Evolutionary conservation across 2,888 invertebrate species (phyloP).

Genomic region (Microctonus brassicae): DNA sequence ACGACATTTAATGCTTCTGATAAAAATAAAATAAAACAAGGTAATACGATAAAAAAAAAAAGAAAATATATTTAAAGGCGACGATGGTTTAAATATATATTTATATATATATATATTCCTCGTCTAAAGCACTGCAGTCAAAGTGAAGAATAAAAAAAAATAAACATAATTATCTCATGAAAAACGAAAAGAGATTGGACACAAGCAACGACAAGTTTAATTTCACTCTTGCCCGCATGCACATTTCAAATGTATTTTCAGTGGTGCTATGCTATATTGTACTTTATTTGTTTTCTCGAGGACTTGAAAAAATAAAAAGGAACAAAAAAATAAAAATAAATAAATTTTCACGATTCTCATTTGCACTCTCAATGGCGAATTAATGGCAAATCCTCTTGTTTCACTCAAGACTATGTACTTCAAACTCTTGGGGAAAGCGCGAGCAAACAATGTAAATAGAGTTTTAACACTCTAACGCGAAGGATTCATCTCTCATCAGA

Average conservation of each 20-base stretch:
- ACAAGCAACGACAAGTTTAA: neutral
- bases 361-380: slow-evolving; percentile 26
- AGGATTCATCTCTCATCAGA: slow-evolving; percentile 14
- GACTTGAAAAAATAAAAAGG: neutral
- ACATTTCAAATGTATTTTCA: neutral
- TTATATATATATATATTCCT: neutral
- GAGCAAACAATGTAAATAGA: slow-evolving; percentile 17
- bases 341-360: slow-evolving; percentile 25
- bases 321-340: neutral
- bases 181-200: slow-evolving; percentile 5
- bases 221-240: slow-evolving; percentile 18
- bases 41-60: neutral
- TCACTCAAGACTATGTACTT: slow-evolving; percentile 14
- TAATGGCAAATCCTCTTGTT: slow-evolving; percentile 23
- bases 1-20: neutral
- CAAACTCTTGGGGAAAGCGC: slow-evolving; percentile 3
- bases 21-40: neutral
- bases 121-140: neutral
- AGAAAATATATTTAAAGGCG: neutral
- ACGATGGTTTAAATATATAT: neutral
- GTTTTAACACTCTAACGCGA: slow-evolving; percentile 19
- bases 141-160: no score
- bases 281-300: neutral
- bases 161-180: slow-evolving; percentile 16
- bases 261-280: neutral